phyloP scores from a whole-genome alignment of 2,888 invertebrate genomes.

The Rhaphigaster nebulosa region DNA sequence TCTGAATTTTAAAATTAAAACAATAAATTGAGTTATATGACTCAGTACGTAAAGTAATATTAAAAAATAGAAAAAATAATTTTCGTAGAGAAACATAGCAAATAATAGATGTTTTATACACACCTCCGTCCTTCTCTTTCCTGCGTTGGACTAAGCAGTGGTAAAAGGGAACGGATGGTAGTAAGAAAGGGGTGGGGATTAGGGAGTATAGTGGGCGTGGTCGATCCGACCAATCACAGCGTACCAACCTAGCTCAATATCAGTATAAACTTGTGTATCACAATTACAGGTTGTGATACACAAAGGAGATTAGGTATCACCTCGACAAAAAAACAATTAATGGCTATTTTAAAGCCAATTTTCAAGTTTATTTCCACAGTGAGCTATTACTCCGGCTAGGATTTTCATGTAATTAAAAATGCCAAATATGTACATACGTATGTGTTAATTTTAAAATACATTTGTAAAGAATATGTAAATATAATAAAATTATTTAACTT shows the following conservation, averaged over 20 bases:
- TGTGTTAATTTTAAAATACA: too few species aligned
- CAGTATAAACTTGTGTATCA: neutral
- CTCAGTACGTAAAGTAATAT: neutral
- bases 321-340: neutral
- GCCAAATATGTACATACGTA: too few species aligned
- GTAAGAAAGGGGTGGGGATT: neutral
- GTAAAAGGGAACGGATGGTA: neutral
- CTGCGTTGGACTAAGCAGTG: neutral
- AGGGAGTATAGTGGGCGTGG: neutral
- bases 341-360: neutral
- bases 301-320: too few species aligned
- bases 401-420: too few species aligned
- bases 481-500: too few species aligned
- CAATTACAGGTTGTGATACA: neutral
- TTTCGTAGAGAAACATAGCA: neutral
- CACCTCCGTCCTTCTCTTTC: neutral
- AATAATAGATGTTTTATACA: neutral
- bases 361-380: neutral
- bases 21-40: too few species aligned
- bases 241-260: neutral
- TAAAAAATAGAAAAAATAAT: neutral
- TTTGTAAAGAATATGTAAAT: too few species aligned
- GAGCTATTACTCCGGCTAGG: too few species aligned
- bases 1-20: too few species aligned
- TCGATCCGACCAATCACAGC: neutral